These are phyloP conservation scores for Berghia stephanieae DNA, from an alignment of 1,140 invertebrate species.

Conservation along the genomic window DNA sequence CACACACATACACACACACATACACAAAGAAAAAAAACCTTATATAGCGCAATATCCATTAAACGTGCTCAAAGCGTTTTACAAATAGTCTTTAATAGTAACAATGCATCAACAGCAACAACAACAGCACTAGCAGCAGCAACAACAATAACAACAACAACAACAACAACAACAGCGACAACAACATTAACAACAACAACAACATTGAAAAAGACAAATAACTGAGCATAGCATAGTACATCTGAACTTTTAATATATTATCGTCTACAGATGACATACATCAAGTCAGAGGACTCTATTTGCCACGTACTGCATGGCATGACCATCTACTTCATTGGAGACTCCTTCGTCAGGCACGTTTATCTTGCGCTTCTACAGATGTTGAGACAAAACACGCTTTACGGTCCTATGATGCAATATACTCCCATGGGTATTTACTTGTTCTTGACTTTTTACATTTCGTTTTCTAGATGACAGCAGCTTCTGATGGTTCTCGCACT, in stretches of 20 bases:
- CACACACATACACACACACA: too few species aligned
- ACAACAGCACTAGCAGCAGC: constrained; percentile 22
- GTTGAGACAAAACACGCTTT: constrained; percentile 8
- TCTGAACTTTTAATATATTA: constrained; percentile 12
- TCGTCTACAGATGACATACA: not conserved
- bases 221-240: not conserved
- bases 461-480: too few species aligned
- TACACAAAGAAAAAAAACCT: too few species aligned
- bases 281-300: not conserved
- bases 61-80: too few species aligned
- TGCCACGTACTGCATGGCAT: constrained; percentile 17
- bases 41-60: too few species aligned
- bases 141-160: constrained; percentile 12
- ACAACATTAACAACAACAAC: not conserved
- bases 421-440: constrained; percentile 24
- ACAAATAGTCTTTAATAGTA: too few species aligned
- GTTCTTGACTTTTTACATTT: too few species aligned
- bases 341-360: constrained; percentile 35
- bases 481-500: too few species aligned
- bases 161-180: not conserved
- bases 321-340: constrained; percentile 34
- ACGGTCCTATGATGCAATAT: constrained; percentile 18
- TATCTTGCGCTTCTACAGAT: constrained; percentile 23
- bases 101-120: not conserved
- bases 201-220: not conserved